A percentile compares a stretch with the other conserved stretches of the same genome.
phyloP scores from a whole-genome alignment of 2,797 vertebrate genomes.

The Hippopotamyrus pictus region DNA sequence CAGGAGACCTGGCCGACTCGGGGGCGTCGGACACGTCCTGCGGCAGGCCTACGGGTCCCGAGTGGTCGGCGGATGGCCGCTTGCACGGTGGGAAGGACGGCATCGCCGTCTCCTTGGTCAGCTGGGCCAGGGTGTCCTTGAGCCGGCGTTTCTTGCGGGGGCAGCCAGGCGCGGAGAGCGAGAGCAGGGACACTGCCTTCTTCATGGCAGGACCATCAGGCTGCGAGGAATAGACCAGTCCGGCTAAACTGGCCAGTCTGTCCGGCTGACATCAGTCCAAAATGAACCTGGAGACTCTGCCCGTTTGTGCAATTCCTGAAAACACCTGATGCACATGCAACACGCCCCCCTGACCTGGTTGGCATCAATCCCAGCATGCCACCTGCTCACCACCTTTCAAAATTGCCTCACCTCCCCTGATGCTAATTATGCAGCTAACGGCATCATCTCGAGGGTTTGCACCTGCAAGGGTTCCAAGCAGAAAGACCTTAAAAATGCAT shows the following conservation, averaged over 20 bases:
- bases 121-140: slow-evolving; percentile 83
- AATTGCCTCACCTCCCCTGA: not conserved
- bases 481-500: not conserved
- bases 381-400: not conserved
- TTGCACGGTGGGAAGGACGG: slow-evolving; percentile 89
- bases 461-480: not conserved
- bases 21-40: slow-evolving; percentile 92
- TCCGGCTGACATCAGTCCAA: not conserved
- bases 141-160: slow-evolving; percentile 84
- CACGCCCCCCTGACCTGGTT: not conserved
- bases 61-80: slow-evolving; percentile 83
- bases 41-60: slow-evolving; percentile 79
- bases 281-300: not conserved
- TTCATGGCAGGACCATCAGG: slow-evolving; percentile 83
- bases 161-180: slow-evolving; percentile 82
- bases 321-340: not conserved
- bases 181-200: slow-evolving; percentile 85
- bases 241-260: not conserved
- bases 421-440: not conserved
- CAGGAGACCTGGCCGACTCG: slow-evolving; percentile 67
- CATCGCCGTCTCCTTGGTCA: slow-evolving; percentile 83
- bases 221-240: slow-evolving; percentile 45
- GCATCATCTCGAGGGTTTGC: not conserved
- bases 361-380: not conserved
- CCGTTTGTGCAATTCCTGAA: not conserved